A percentile compares a stretch with the other conserved stretches of the same genome.
phyloP scores from a whole-genome alignment of 2,888 invertebrate genomes.

The Tipula unca region DNA sequence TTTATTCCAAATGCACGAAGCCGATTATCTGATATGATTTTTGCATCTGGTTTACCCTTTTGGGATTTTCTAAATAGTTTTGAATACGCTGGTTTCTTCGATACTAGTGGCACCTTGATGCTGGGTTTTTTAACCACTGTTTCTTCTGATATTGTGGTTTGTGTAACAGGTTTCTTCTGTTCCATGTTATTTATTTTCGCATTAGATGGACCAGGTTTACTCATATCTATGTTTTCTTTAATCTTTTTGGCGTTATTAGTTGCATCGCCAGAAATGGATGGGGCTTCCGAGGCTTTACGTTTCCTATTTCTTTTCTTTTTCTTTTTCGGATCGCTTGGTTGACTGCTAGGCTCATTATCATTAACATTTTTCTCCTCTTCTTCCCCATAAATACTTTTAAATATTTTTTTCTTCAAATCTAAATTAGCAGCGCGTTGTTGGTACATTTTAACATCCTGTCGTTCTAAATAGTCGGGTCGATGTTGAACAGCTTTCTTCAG shows the following conservation, averaged over 20 bases:
- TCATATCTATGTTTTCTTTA: background rate
- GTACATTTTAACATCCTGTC: slow-evolving; percentile 68
- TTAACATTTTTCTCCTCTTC: slow-evolving; percentile 23
- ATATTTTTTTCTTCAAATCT: slow-evolving; percentile 65
- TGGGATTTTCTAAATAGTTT: background rate
- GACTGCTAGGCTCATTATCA: slow-evolving; percentile 22
- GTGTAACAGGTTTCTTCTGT: background rate
- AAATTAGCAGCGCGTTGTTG: slow-evolving; percentile 62
- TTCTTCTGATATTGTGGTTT: background rate
- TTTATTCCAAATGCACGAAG: slow-evolving; percentile 87
- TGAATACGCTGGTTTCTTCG: background rate
- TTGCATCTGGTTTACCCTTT: slow-evolving; percentile 24
- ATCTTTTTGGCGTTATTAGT: background rate
- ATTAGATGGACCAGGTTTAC: background rate
- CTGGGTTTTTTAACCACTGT: background rate
- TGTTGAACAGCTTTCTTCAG: slow-evolving; percentile 78
- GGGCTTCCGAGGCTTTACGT: background rate
- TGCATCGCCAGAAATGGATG: background rate
- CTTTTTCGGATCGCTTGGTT: slow-evolving; percentile 25
- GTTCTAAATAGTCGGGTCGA: slow-evolving; percentile 67
- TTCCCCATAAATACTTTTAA: slow-evolving; percentile 61
- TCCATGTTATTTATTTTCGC: background rate
- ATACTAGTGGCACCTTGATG: background rate
- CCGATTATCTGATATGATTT: slow-evolving; percentile 62
- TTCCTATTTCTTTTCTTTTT: slow-evolving; percentile 27